Base-by-base conservation (phyloP, 1,140 invertebrate species). In the Zelostemma sp. region DNA sequence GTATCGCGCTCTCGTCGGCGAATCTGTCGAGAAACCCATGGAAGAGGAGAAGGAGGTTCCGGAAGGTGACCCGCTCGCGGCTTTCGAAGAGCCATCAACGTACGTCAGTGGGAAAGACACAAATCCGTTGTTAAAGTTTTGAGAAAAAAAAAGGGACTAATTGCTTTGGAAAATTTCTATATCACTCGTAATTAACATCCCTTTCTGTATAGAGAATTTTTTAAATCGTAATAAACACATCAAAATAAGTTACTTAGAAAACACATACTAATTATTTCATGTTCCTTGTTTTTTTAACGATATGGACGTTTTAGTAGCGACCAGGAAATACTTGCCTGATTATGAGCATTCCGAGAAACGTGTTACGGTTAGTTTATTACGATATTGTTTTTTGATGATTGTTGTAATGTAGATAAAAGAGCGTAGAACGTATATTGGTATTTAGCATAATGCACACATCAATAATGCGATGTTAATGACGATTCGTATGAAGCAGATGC, bases 1-100 rank as follows among this genome's bases (percentile, higher is more conserved):
- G 75, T 97, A 96, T 78, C 88, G 94, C n/a, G 90, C 91, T 0
- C 85, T 96, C 1, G 90, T 91, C 77, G 91, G 93, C 6, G 89
- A 90, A 49, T 83, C 88, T 4, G 88, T 90, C 38, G 90, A 90
- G 31, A 85, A 88, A 1, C 78, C 82, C 1, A 78, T 85, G 0
- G 87, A 80, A 28, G 89, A 90, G 31, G 77, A 80, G 2, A 88
- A 86, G 50, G 86, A 87, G 0, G 19, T 51, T 11, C 33, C 50
- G 0, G 77, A 78, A 4, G 47, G 21, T 25, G 80, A 79, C 15
- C 67, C 70, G 0, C 43, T 78, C n/a, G 40, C 54, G 8, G 64
- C 72, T 18, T 60, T 67, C 15, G 60, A 78, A 49, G 77, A 76
- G 41, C 61, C 67, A 0, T 62, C 67, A 11, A 55, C 63, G 45